Percentiles rank a stretch among this genome's conserved stretches.
These are phyloP conservation scores for Daubentonia madagascariensis DNA, from an alignment of 2,113 vertebrate genomes.

Conservation along the genomic window DNA sequence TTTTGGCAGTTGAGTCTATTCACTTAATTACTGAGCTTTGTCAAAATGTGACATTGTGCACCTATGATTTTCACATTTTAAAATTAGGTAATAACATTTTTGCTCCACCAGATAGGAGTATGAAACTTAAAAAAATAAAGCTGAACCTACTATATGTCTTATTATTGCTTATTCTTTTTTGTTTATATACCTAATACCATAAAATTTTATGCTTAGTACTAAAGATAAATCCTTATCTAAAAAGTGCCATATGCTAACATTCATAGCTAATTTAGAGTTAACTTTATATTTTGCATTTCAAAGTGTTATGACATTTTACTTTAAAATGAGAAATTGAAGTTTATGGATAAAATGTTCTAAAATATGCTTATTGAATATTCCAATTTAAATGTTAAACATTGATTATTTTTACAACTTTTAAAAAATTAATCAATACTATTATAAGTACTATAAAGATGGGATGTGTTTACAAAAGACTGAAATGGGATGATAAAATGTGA, in stretches of 20 bases:
- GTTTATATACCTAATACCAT: constrained; percentile 6
- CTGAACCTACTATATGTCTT: background rate
- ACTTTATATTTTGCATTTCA: constrained; percentile 41
- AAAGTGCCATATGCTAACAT: constrained; percentile 41
- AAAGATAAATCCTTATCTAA: constrained; percentile 25
- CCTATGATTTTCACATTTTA: constrained; percentile 38
- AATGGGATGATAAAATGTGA: background rate
- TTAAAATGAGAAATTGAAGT: constrained; percentile 39
- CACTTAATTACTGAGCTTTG: background rate
- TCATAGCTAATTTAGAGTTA: constrained; percentile 35
- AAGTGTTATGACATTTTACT: constrained; percentile 45
- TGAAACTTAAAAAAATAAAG: constrained; percentile 41
- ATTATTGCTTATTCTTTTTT: constrained; percentile 43
- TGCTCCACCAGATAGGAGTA: constrained; percentile 47
- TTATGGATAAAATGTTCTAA: constrained; percentile 2
- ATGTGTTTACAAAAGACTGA: background rate
- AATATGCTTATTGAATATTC: constrained; percentile 21
- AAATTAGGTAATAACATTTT: constrained; percentile 54
- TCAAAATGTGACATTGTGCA: background rate
- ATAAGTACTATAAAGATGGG: background rate
- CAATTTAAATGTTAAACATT: constrained; percentile 37
- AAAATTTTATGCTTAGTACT: constrained; percentile 34
- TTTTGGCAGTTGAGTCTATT: background rate
- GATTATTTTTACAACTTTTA: constrained; percentile 22
- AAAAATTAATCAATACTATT: background rate